These are phyloP conservation scores for Temnothorax longispinosus DNA, from an alignment of 1,140 invertebrate species.

Conservation along the genomic window DNA sequence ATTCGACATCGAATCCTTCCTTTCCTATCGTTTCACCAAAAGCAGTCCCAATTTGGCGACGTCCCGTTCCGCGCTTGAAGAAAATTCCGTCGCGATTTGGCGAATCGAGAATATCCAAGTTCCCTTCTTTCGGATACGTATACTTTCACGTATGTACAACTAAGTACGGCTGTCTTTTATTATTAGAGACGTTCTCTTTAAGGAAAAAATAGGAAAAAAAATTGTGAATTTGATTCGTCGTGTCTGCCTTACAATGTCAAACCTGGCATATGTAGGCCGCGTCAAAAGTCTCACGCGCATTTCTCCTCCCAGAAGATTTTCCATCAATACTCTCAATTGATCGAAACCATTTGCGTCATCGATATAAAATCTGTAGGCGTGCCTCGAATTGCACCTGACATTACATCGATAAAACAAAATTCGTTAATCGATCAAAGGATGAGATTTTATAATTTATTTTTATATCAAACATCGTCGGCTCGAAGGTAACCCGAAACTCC, in stretches of 20 bases:
- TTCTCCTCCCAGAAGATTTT: background rate
- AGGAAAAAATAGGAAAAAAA: slow-evolving; percentile 4
- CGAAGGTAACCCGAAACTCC: background rate
- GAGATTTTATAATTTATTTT: slow-evolving; percentile 8
- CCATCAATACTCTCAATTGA: background rate
- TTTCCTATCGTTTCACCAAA: background rate
- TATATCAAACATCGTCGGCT: background rate
- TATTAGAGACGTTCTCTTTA: slow-evolving; percentile 47
- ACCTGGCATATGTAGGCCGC: background rate
- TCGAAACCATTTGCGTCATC: background rate
- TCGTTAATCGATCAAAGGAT: background rate
- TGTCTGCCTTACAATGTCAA: slow-evolving; percentile 22
- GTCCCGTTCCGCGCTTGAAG: slow-evolving; percentile 57
- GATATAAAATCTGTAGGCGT: background rate
- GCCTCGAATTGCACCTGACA: background rate
- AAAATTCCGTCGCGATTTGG: slow-evolving; percentile 69
- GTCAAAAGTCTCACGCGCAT: background rate
- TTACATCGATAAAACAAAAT: background rate
- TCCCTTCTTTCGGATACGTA: slow-evolving; percentile 70
- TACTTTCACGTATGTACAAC: slow-evolving; percentile 70
- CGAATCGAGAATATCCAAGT: slow-evolving; percentile 65
- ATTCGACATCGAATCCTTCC: slow-evolving; percentile 25
- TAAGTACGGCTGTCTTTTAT: slow-evolving; percentile 60
- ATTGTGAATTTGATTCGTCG: slow-evolving; percentile 53
- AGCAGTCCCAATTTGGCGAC: slow-evolving; percentile 43